These are phyloP conservation scores for Dryococelus australis DNA, from an alignment of 2,888 invertebrate genomes.

Conservation along the genomic window DNA sequence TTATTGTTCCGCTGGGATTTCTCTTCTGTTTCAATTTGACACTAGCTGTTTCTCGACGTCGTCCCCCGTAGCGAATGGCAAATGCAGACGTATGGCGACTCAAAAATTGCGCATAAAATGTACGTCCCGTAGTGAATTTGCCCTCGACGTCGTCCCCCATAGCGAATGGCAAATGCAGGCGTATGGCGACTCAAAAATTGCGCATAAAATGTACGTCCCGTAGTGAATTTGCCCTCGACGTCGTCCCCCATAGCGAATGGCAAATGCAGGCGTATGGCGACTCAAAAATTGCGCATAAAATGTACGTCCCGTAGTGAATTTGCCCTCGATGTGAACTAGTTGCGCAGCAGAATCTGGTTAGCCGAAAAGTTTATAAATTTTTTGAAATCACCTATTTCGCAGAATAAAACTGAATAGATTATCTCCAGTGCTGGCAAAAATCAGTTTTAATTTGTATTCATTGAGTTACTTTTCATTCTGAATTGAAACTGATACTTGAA, in stretches of 20 bases:
- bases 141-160: neutral
- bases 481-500: no score
- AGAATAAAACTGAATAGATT: no score
- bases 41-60: neutral
- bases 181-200: neutral
- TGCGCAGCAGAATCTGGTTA: no score
- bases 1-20: neutral
- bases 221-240: neutral
- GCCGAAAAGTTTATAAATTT: neutral
- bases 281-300: neutral
- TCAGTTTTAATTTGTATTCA: no score
- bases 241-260: neutral
- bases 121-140: neutral
- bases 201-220: neutral
- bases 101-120: neutral
- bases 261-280: neutral
- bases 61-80: neutral
- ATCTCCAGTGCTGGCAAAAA: no score
- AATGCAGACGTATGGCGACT: neutral
- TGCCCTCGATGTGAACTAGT: neutral
- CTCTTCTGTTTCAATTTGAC: constrained; percentile 2
- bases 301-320: neutral
- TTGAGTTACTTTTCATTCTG: no score
- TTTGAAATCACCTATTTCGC: no score
- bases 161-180: neutral